Percentiles rank a stretch among this genome's conserved stretches.
phyloP scores from a whole-genome alignment of 2,888 invertebrate species.

The Agrochola litura region DNA sequence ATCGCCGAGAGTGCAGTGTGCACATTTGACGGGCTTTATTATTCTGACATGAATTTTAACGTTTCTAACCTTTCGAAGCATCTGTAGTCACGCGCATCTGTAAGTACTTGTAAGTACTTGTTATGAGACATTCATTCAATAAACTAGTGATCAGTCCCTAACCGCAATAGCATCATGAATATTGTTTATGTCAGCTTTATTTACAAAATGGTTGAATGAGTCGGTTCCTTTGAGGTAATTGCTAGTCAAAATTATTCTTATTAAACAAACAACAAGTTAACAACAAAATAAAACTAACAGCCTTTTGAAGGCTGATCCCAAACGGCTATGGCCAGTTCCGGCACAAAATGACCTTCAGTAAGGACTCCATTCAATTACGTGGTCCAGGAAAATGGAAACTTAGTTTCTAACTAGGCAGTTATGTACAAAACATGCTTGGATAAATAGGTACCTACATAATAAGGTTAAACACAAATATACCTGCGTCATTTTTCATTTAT shows the following conservation, averaged over 20 bases:
- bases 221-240: neutral
- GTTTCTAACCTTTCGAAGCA: constrained; percentile 59
- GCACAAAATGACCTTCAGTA: constrained; percentile 3
- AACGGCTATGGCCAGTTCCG: constrained; percentile 5
- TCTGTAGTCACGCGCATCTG: constrained; percentile 40
- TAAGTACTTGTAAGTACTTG: constrained; percentile 10
- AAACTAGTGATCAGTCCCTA: constrained; percentile 30
- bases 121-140: constrained; percentile 40
- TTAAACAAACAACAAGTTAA: neutral
- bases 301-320: neutral
- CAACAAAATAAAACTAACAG: constrained; percentile 23
- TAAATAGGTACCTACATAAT: neutral
- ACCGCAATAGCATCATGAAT: constrained; percentile 61
- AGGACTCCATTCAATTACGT: constrained; percentile 12
- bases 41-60: constrained; percentile 61
- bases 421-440: neutral
- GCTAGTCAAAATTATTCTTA: neutral
- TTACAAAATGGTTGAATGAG: constrained; percentile 19
- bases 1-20: constrained; percentile 53
- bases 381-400: constrained; percentile 42
- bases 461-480: neutral
- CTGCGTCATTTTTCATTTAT: constrained; percentile 8
- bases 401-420: neutral
- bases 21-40: constrained; percentile 66
- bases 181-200: constrained; percentile 11